Evolutionary conservation across 2,113 vertebrate genomes (phyloP), one percentile per base, ranked within the genome.

Genomic region (Ceratotherium simum): DNA sequence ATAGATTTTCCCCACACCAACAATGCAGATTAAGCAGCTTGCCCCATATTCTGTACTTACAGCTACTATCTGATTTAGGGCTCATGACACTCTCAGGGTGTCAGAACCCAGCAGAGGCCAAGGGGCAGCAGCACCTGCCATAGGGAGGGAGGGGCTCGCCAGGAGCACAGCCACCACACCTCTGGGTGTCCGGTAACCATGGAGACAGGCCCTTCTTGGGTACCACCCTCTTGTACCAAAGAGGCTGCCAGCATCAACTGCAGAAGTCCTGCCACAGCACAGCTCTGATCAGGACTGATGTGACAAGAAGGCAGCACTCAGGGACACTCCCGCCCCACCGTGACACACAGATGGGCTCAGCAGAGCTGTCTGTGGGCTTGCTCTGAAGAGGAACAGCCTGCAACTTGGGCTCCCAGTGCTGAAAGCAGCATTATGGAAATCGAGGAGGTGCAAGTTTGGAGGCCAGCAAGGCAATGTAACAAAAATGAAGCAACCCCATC

Each of bases 41-140:
- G 17, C 36, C 8, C 67, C 13, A 4, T 13, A 16, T 0, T 27
- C 95, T 1, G 0, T 6, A 0, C 17, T n/a, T 7, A 75, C 6
- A 2, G 31, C 23, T 14, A 25, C 33, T 0, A 9, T 23, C 95
- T 20, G 58, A 80, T 51, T 36, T 27, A 80, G 14, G 0, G 6
- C 86, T 81, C 31, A 20, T 6, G n/a, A 29, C 54, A 73, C 0
- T 16, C 51, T 31, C 31, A 3, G 0, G 9, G 2, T 0, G 33
- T 27, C n/a, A 0, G 3, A 6, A 11, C 92, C 93, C 0, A 0
- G 7, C n/a, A 58, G n/a, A 79, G 78, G 6, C 31, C 65, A 0
- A 0, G 0, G 39, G 65, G 29, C 18, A 56, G 7, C 42, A 6
- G 36, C 14, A 46, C 51, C 20, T 1, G 36, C 36, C 72, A 3